These are phyloP conservation scores for Zaprionus kolodkinae DNA, from an alignment of 1,140 invertebrate genomes.

Conservation along the genomic window DNA sequence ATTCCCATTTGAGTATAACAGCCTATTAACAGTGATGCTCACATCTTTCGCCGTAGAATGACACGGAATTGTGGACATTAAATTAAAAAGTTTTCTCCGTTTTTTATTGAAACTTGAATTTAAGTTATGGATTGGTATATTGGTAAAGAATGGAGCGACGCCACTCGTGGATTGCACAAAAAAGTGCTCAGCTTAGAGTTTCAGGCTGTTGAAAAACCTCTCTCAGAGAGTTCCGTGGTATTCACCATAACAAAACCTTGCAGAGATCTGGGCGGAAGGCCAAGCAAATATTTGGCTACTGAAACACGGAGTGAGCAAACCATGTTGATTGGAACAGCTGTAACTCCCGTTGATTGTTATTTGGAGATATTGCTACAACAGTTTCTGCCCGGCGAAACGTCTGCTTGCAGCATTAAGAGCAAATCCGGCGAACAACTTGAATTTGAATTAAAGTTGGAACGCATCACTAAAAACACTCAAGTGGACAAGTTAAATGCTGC, in stretches of 20 bases:
- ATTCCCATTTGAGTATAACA: constrained; percentile 17
- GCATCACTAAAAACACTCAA: constrained; percentile 57
- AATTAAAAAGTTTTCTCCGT: background rate
- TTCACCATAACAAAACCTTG: constrained; percentile 57
- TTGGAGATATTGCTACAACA: constrained; percentile 76
- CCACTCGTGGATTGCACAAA: constrained; percentile 60
- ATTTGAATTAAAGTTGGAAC: constrained; percentile 59
- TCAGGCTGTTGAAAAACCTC: constrained; percentile 60
- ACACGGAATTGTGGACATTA: background rate
- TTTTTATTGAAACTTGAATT: background rate
- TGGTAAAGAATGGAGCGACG: constrained; percentile 69
- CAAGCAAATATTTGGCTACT: constrained; percentile 52
- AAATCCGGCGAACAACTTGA: constrained; percentile 59
- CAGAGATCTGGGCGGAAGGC: constrained; percentile 48
- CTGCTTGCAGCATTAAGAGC: constrained; percentile 63
- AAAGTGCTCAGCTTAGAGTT: constrained; percentile 63
- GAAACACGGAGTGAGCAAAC: constrained; percentile 44
- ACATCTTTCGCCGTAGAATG: background rate
- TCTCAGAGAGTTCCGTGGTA: constrained; percentile 48
- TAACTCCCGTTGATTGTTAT: constrained; percentile 77
- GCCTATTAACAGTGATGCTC: background rate
- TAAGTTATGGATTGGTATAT: constrained; percentile 77
- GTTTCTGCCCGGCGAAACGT: constrained; percentile 72
- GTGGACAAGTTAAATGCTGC: constrained; percentile 62
- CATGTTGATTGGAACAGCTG: constrained; percentile 64